phyloP scores from a whole-genome alignment of 1,140 invertebrate species.

The Drosophila nikananu region DNA sequence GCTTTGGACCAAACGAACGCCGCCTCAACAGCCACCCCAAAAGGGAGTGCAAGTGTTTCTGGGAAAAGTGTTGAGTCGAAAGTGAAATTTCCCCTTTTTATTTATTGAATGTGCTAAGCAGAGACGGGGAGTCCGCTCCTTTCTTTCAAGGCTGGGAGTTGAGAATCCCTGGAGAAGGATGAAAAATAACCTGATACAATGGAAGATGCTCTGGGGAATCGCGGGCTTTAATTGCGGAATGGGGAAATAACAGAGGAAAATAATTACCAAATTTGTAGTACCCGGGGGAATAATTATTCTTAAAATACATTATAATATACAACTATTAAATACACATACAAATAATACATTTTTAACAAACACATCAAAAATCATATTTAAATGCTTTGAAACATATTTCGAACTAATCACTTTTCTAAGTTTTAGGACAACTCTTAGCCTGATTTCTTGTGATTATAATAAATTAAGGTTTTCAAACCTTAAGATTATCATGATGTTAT shows the following conservation, averaged over 20 bases:
- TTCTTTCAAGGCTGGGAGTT: background rate
- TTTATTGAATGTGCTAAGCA: conserved; percentile 65
- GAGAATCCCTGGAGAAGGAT: background rate
- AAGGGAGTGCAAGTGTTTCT: conserved; percentile 57
- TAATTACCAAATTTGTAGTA: background rate
- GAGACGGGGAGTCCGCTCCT: background rate
- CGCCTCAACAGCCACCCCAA: conserved; percentile 9
- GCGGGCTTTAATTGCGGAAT: conserved; percentile 8
- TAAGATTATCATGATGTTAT: too few species aligned
- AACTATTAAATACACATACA: too few species aligned
- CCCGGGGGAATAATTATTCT: background rate
- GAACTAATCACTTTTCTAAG: too few species aligned
- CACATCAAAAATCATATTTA: too few species aligned
- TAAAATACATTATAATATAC: background rate
- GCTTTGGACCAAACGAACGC: conserved; percentile 14
- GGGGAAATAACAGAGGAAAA: background rate
- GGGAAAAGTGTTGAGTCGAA: conserved; percentile 62
- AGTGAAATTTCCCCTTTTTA: conserved; percentile 65
- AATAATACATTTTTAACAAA: too few species aligned
- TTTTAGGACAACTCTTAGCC: too few species aligned
- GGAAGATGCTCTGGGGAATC: conserved; percentile 12
- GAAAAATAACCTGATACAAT: conserved; percentile 1
- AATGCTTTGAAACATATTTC: background rate
- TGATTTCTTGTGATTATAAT: too few species aligned
- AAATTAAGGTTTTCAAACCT: too few species aligned